These are phyloP conservation scores for Caiman crocodilus DNA, from an alignment of 2,797 vertebrate genomes.

Conservation along the genomic window DNA sequence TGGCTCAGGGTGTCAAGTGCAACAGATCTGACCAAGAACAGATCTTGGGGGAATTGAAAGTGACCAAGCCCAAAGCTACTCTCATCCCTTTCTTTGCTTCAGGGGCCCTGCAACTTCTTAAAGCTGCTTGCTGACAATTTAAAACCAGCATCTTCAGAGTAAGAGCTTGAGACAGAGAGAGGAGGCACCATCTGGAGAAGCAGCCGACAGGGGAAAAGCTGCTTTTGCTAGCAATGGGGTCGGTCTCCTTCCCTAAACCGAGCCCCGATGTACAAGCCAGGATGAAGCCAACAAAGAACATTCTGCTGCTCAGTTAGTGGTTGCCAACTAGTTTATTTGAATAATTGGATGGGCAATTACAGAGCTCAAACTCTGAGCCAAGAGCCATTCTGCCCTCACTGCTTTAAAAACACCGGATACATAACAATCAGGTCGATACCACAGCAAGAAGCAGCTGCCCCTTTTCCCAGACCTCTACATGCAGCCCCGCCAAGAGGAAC, in stretches of 20 bases:
- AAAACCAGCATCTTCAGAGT: too few species aligned
- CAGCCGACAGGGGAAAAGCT: background rate
- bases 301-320: background rate
- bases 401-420: background rate
- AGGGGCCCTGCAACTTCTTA: background rate
- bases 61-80: background rate
- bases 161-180: rapidly evolving
- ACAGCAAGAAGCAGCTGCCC: rapidly evolving
- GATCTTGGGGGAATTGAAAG: background rate
- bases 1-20: background rate
- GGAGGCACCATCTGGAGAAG: background rate
- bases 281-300: background rate
- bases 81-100: background rate
- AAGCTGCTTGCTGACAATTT: too few species aligned
- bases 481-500: background rate
- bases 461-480: background rate
- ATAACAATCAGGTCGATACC: rapidly evolving
- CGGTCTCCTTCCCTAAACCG: background rate
- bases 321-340: rapidly evolving
- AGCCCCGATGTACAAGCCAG: background rate
- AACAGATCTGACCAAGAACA: background rate
- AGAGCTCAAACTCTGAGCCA: background rate
- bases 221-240: background rate
- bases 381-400: background rate
- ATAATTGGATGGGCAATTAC: background rate